These are phyloP conservation scores for Peromyscus polionotus DNA, from an alignment of 2,113 vertebrate genomes.

Conservation along the genomic window DNA sequence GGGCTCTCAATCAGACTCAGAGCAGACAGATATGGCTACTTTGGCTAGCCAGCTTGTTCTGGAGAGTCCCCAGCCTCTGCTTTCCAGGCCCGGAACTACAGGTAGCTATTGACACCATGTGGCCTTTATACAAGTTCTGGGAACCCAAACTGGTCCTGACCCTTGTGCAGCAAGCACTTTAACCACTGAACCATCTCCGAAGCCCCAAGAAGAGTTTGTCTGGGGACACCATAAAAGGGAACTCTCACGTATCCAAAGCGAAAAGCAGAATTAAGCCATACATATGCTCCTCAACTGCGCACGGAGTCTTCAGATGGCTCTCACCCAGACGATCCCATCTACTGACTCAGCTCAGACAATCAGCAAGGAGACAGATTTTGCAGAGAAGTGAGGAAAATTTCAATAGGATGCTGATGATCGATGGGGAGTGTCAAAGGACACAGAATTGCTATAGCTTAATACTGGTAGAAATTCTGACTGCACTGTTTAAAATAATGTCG, in stretches of 20 bases:
- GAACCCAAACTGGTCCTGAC: background rate
- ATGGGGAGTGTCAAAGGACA: background rate
- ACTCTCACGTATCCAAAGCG: background rate
- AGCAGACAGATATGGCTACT: no score
- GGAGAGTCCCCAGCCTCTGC: background rate
- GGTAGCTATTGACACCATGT: background rate
- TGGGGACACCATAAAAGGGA: background rate
- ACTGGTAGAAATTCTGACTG: background rate
- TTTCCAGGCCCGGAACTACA: background rate
- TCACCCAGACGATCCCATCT: background rate
- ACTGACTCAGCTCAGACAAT: background rate
- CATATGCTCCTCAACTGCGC: background rate
- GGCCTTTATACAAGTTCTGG: background rate
- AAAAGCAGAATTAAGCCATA: background rate
- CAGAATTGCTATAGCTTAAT: background rate
- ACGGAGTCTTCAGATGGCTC: background rate
- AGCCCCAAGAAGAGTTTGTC: background rate
- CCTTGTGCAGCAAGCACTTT: background rate
- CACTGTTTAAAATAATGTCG: background rate
- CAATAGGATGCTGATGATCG: background rate
- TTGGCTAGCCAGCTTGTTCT: background rate
- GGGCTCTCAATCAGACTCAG: background rate
- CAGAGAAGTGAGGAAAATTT: background rate
- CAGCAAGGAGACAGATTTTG: background rate
- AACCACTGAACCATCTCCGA: background rate